Evolutionary conservation across 2,797 vertebrate genomes (phyloP).

Genomic region (Halcyon leucocephala): DNA sequence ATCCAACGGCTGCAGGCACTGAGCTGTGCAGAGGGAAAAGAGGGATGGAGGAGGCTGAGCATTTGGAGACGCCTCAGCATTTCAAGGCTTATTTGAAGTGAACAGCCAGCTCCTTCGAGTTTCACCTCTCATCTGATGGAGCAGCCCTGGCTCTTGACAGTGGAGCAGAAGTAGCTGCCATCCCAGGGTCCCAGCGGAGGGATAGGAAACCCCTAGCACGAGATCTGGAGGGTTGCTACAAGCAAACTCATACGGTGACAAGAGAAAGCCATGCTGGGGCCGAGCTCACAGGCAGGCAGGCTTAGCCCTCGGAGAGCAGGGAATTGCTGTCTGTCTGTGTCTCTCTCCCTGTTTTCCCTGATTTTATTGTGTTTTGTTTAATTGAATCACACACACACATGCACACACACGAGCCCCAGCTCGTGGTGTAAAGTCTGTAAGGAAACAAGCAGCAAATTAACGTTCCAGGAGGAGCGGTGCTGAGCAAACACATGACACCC

Average conservation of each 20-base stretch:
- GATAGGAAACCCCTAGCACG: conserved; percentile 15
- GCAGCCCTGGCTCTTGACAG: background rate
- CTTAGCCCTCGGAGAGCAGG: conserved; percentile 15
- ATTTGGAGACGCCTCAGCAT: background rate
- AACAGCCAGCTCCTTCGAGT: background rate
- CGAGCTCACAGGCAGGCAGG: background rate
- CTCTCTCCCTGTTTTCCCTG: conserved; percentile 37
- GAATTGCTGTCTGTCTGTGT: conserved; percentile 33
- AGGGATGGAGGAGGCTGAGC: background rate
- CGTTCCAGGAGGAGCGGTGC: conserved; percentile 24
- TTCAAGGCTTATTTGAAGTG: background rate
- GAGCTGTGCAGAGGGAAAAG: background rate
- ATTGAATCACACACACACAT: conserved; percentile 70
- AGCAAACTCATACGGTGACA: conserved; percentile 11
- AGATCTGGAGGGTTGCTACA: conserved; percentile 25
- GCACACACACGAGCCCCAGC: conserved; percentile 25
- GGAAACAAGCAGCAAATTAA: conserved; percentile 66
- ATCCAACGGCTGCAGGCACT: background rate
- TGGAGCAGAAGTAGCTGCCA: background rate
- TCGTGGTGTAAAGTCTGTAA: conserved; percentile 46
- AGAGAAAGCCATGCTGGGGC: conserved; percentile 11
- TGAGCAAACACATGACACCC: background rate
- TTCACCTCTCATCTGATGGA: background rate
- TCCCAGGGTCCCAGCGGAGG: background rate
- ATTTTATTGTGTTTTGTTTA: conserved; percentile 72